A percentile compares a stretch with the other conserved stretches of the same genome.
Evolutionary conservation across 2,888 invertebrate genomes (phyloP).

Genomic region (Octonoba sinensis): DNA sequence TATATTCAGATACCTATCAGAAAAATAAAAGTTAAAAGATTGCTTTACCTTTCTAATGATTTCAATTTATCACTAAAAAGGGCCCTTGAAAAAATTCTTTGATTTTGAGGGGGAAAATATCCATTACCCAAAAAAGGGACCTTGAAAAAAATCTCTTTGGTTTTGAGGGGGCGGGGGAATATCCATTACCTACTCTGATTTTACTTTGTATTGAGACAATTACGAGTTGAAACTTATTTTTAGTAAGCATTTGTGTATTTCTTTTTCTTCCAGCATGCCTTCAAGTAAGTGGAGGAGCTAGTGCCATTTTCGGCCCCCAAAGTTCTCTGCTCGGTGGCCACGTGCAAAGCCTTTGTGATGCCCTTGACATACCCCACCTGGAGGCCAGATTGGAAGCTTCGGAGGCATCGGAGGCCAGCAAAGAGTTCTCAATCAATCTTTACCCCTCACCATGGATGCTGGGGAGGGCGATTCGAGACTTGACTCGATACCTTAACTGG

Average conservation of each 20-base stretch:
- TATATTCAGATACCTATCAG: no score
- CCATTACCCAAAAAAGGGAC: no score
- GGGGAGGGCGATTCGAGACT: constrained; percentile 84
- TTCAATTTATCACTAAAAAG: no score
- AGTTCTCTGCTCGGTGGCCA: constrained; percentile 84
- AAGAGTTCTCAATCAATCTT: constrained; percentile 86
- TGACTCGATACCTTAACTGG: constrained; percentile 91
- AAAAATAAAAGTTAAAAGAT: no score
- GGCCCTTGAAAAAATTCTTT: no score
- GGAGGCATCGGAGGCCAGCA: constrained; percentile 72
- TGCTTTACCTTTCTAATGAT: no score
- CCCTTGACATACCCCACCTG: constrained; percentile 90
- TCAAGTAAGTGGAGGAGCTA: constrained; percentile 85
- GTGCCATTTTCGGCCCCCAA: constrained; percentile 89
- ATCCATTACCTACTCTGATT: no score
- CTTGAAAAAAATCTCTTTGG: no score
- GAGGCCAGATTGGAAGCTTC: constrained; percentile 77
- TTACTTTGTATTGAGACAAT: no score
- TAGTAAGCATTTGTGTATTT: not conserved
- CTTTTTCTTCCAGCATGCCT: constrained; percentile 77
- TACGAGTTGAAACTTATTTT: no score
- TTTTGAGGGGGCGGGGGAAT: no score
- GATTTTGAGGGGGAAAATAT: no score
- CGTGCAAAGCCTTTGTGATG: constrained; percentile 88
- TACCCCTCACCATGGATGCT: constrained; percentile 87